phyloP scores from a whole-genome alignment of 2,888 invertebrate species.

The Tupiocoris notatus region DNA sequence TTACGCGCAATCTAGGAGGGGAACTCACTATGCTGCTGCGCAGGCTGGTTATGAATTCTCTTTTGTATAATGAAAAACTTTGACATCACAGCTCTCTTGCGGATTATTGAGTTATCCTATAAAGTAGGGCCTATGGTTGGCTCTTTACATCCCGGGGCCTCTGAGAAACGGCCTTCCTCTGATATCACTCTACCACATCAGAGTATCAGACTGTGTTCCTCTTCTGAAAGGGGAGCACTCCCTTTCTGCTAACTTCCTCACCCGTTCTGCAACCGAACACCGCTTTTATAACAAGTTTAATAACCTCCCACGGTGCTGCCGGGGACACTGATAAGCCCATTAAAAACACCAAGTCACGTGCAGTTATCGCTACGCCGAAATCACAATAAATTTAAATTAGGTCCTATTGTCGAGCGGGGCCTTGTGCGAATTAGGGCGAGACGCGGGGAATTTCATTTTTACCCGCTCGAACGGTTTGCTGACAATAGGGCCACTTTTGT shows the following conservation, averaged over 20 bases:
- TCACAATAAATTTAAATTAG: constrained; percentile 38
- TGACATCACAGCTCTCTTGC: background rate
- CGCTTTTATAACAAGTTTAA: constrained; percentile 37
- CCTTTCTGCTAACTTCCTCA: constrained; percentile 3
- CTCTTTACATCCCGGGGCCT: background rate
- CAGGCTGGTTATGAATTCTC: background rate
- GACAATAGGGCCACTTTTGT: constrained; percentile 24
- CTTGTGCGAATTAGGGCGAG: background rate
- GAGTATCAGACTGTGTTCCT: no score
- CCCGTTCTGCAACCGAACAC: background rate
- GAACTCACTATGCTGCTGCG: no score
- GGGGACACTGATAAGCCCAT: constrained; percentile 31
- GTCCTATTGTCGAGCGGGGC: constrained; percentile 18
- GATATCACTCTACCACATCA: background rate
- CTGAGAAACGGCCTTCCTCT: background rate
- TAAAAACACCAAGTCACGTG: constrained; percentile 38
- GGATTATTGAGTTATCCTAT: constrained; percentile 27
- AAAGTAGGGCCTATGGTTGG: background rate
- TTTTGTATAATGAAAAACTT: background rate
- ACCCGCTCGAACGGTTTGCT: constrained; percentile 10
- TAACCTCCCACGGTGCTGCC: constrained; percentile 30
- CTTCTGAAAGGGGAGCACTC: background rate
- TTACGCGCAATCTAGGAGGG: no score
- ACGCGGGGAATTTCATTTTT: background rate
- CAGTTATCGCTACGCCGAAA: constrained; percentile 28